A percentile compares a stretch with the other conserved stretches of the same genome.
Conservation (phyloP, 1,140 invertebrate species). For the Ditylenchus dipsaci region DNA sequence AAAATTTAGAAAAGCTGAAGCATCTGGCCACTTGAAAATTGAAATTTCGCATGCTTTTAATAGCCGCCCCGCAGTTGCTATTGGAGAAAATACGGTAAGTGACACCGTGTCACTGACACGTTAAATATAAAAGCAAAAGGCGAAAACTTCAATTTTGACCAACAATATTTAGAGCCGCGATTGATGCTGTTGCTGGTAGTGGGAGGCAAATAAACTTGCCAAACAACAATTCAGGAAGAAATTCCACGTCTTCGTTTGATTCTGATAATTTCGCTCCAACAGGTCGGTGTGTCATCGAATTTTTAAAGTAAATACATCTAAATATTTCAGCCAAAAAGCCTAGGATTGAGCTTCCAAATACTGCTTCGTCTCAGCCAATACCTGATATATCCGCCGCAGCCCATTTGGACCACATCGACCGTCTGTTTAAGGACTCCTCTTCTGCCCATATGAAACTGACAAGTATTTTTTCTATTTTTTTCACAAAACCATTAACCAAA, state of each 20-base stretch:
- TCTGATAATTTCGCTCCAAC: not conserved
- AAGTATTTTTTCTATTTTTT: conserved; percentile 17
- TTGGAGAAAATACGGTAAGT: no score
- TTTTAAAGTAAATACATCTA: not conserved
- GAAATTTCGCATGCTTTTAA: no score
- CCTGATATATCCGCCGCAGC: not conserved
- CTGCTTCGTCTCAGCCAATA: not conserved
- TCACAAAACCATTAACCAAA: not conserved
- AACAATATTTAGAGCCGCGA: conserved; percentile 1
- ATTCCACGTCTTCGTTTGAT: not conserved
- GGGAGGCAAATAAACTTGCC: not conserved
- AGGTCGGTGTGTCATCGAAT: not conserved
- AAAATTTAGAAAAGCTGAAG: no score
- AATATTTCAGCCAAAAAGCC: not conserved
- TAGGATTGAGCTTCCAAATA: not conserved
- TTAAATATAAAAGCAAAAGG: no score
- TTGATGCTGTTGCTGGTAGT: not conserved
- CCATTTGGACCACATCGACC: conserved; percentile 17
- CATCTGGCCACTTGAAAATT: no score
- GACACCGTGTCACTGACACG: no score
- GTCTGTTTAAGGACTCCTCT: conserved; percentile 25
- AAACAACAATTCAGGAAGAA: not conserved
- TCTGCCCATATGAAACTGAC: conserved; percentile 35
- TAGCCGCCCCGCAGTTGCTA: no score
- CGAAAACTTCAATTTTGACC: no score